Evolutionary conservation across 92 coral and sea anemone species (phyloP), one percentile per base, ranked within the genome.

Genomic region (Chrysogorgia sp.): DNA sequence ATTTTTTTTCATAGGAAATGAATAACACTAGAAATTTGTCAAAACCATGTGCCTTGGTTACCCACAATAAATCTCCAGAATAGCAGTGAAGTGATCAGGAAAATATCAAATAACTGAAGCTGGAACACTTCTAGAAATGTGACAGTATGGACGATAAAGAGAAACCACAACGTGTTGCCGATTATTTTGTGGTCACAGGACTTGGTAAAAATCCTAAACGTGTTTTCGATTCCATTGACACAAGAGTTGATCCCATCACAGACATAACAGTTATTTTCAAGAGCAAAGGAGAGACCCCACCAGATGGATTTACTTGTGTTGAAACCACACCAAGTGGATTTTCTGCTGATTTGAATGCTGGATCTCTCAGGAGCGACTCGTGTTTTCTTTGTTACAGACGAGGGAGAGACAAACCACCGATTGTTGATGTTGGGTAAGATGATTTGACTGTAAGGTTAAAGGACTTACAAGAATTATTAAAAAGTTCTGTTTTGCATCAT

Each of bases 131-230:
- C n/a, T n/a, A n/a, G 84, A 55, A 83, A 90, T 90, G 91, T 33
- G 19, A 49, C 61, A 76, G 57, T 34, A 94, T 94, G 94, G 92
- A 65, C 58, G 97, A 87, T 79, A 81, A 88, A 57, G 97, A 91
- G 40, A 94, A 94, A 60, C 98, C 98, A 78, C 96, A 89, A 79
- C 90, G 93, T 26, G 98, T 94, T 63, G 98, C 92, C 10, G 98
- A 94, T 85, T 94, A 94, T 80, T 94, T 94, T 94, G 98, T 94
- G 24, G 97, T 94, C 10, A 92, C 94, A 7, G 98, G 98, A 58
- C 97, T 94, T 29, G 94, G 98, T n/a, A 85, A 90, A 71, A 37
- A 63, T 40, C 89, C 92, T 14, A 78, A 84, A 47, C 83, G 88
- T 64, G 83, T 82, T 43, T 86, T 85, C 30, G 96, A 82, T 22